phyloP scores from a whole-genome alignment of 2,113 vertebrate genomes.

The Corvus moneduloides region DNA sequence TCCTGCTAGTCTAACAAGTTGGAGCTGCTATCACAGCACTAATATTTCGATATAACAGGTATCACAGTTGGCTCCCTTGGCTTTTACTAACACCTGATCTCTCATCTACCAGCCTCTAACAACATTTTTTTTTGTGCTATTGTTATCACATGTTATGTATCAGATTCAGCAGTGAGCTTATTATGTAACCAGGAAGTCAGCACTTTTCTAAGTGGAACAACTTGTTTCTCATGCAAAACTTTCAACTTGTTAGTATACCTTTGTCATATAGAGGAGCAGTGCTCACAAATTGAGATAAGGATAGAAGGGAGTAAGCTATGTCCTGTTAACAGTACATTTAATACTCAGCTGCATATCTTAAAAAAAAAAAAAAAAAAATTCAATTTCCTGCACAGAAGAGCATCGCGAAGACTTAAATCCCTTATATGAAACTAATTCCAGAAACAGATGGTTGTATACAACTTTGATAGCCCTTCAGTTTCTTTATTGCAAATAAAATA shows the following conservation, averaged over 20 bases:
- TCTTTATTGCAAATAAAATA: constrained; percentile 77
- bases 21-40: neutral
- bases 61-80: neutral
- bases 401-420: constrained; percentile 57
- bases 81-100: neutral
- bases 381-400: constrained; percentile 35
- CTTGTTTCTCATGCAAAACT: neutral
- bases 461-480: constrained; percentile 75
- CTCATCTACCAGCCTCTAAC: neutral
- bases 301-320: neutral
- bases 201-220: neutral
- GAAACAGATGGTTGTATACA: constrained; percentile 75
- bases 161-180: constrained; percentile 1
- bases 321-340: neutral
- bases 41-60: neutral
- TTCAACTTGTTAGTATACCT: neutral
- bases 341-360: constrained; percentile 3
- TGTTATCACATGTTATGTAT: neutral
- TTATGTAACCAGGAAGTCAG: neutral
- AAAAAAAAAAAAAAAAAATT: neutral
- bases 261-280: neutral
- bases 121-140: constrained; percentile 3
- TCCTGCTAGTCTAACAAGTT: neutral
- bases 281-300: neutral
- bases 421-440: constrained; percentile 70